A percentile compares a stretch with the other conserved stretches of the same genome.
These are phyloP conservation scores for Drosophila imparisetae DNA, from an alignment of 2,888 invertebrate species.

Conservation along the genomic window DNA sequence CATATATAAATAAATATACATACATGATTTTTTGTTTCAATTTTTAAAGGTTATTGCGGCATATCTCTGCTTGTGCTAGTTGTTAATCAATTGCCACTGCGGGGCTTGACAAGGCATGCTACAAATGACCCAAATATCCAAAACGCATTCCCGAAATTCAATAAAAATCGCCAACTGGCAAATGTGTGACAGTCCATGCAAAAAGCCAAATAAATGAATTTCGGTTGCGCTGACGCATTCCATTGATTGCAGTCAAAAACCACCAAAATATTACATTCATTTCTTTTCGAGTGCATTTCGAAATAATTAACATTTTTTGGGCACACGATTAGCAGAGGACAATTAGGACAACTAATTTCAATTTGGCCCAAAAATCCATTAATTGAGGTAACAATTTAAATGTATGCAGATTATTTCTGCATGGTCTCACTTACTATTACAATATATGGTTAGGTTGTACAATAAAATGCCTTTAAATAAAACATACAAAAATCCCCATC, in stretches of 20 bases:
- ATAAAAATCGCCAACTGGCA: slow-evolving; percentile 47
- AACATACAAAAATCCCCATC: background rate
- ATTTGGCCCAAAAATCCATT: slow-evolving; percentile 16
- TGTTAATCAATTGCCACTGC: slow-evolving; percentile 68
- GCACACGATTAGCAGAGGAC: slow-evolving; percentile 38
- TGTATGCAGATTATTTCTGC: background rate
- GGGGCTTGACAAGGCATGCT: slow-evolving; percentile 42
- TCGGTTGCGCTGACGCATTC: slow-evolving; percentile 20
- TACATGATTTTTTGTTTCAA: background rate
- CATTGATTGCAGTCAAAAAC: slow-evolving; percentile 61
- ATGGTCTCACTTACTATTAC: background rate
- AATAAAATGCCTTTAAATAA: background rate
- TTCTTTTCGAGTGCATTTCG: slow-evolving; percentile 48
- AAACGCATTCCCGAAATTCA: slow-evolving; percentile 55
- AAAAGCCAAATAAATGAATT: slow-evolving; percentile 37
- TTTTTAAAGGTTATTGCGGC: slow-evolving; percentile 1
- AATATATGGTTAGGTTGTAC: background rate
- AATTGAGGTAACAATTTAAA: background rate
- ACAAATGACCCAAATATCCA: slow-evolving; percentile 48
- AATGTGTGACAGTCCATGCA: slow-evolving; percentile 49
- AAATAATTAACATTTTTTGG: slow-evolving; percentile 63
- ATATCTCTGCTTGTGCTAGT: slow-evolving; percentile 35
- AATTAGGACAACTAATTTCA: slow-evolving; percentile 41
- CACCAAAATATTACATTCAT: slow-evolving; percentile 52
- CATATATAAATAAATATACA: slow-evolving; percentile 18